Conservation (phyloP, 2,113 vertebrate species). For the Callionymus lyra region DNA sequence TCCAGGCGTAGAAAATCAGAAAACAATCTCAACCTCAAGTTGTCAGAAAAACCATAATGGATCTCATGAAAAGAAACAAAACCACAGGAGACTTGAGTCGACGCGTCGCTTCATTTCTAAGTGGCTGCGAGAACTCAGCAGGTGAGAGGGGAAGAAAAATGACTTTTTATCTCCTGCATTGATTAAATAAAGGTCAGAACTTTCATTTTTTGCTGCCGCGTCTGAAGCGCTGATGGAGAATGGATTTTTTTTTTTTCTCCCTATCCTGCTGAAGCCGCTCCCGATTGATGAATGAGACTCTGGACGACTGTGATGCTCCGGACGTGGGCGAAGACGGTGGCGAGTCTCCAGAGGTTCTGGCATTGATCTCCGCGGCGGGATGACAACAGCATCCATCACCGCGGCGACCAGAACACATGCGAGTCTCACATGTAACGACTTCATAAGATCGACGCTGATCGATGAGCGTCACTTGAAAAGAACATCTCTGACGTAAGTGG, state of each 20-base stretch:
- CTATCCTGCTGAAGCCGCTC: no score
- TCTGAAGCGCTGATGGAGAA: neutral
- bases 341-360: constrained; percentile 1
- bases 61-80: neutral
- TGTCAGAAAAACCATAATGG: no score
- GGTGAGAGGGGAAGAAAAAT: neutral
- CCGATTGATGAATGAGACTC: neutral
- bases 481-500: no score
- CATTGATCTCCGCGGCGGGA: neutral
- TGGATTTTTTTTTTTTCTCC: neutral
- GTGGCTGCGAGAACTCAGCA: neutral
- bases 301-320: neutral
- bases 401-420: no score
- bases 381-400: constrained; percentile 5
- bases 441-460: neutral
- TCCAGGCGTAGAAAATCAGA: no score
- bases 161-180: neutral
- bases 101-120: neutral
- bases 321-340: neutral
- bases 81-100: neutral
- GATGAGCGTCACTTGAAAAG: neutral
- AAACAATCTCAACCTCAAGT: no score
- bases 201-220: neutral
- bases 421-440: neutral
- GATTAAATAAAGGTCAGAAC: neutral